Base-by-base conservation (phyloP, 2,797 vertebrate genomes). In the Chaenodraco wilsoni region DNA sequence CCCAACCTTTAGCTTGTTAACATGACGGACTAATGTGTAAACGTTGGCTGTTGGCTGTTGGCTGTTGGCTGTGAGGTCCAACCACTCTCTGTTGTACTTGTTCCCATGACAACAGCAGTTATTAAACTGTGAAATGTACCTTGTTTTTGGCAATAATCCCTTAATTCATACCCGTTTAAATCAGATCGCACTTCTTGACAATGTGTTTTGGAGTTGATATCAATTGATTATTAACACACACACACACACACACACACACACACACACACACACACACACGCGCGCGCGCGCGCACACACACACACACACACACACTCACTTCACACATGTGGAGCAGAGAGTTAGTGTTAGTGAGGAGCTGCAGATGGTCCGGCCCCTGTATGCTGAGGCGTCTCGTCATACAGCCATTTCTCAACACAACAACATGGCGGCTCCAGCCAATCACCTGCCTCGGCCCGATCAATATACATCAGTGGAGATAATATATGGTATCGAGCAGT, bases 381-480 rank as follows among this genome's bases (percentile, higher is more conserved):
- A 78, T 84, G 67, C 55, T 65, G 55, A 71, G 65, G 64, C n/a
- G 1, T 51, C 76, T 58, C 63, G 70, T 86, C 71, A 82, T 81
- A 71, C 76, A 81, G 40, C 65, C 67, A 71, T 87, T 79, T 79
- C 69, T 85, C 81, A 81, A 64, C 66, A 65, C 72, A 84, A 49
- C 67, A 81, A 76, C 78, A 73, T 65, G 37, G 72, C 73, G 17
- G 41, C 69, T 67, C 70, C 69, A 65, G 50, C 58, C 79, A 84
- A 78, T 86, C 85, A 85, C 67, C 82, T 74, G 74, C 81, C 79
- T 79, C 37, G 2, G 50, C 43, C 65, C 58, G 84, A 90, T 93
- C 88, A 89, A 89, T 91, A 90, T 63, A 82, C 81, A 91, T 90
- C 89, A 91, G 78, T 52, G 41, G 55, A 78, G 81, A 85, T 79